Evolutionary conservation across 2,113 vertebrate genomes (phyloP).

Genomic region (Colinus virginianus): DNA sequence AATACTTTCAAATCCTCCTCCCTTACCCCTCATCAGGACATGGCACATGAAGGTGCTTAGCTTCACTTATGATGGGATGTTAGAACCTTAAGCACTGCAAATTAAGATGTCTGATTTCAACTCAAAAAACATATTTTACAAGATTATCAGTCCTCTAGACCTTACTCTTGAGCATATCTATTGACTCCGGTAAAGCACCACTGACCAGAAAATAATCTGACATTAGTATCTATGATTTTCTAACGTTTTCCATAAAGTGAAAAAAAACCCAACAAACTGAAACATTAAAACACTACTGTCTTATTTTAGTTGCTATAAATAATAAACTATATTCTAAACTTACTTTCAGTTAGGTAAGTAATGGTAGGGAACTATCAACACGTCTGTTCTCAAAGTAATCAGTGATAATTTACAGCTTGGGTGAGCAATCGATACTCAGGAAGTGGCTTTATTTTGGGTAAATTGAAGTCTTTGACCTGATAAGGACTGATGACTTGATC

Average conservation of each 20-base stretch:
- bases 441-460: conserved; percentile 37
- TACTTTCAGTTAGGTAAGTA: conserved; percentile 32
- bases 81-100: background rate
- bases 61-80: fast-evolving
- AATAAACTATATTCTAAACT: conserved; percentile 1
- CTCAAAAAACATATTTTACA: background rate
- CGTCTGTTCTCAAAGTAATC: conserved; percentile 45
- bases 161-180: background rate
- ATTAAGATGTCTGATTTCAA: background rate
- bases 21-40: background rate
- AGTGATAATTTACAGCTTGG: conserved; percentile 52
- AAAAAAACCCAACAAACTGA: background rate
- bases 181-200: background rate
- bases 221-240: background rate
- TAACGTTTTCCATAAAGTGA: background rate
- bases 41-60: background rate
- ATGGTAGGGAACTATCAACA: conserved; percentile 43
- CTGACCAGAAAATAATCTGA: background rate
- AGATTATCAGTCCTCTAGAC: background rate
- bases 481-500: background rate
- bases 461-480: conserved; percentile 44
- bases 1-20: background rate
- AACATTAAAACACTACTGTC: background rate
- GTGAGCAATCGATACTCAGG: conserved; percentile 54
- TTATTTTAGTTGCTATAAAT: conserved; percentile 1